These are phyloP conservation scores for Dyspetes luteomarginatus DNA, from an alignment of 2,888 invertebrate species.

Conservation along the genomic window DNA sequence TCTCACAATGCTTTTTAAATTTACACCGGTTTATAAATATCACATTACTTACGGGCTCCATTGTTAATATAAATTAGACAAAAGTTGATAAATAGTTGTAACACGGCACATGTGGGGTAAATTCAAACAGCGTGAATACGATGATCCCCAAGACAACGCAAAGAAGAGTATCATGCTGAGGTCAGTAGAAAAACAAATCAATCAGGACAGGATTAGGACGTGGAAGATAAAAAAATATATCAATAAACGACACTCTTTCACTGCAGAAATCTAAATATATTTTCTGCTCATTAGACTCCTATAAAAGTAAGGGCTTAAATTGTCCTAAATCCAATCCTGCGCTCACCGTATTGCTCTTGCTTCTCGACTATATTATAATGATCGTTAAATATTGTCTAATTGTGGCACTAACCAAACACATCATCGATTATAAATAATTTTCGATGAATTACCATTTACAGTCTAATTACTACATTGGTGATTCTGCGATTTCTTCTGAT, in stretches of 20 bases:
- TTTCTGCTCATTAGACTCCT: conserved; percentile 61
- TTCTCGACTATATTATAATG: conserved; percentile 55
- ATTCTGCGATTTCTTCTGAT: conserved; percentile 26
- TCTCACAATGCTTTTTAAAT: too few relatives aligned
- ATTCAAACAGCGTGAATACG: too few relatives aligned
- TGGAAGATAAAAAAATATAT: background rate
- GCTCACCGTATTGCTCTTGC: conserved; percentile 65
- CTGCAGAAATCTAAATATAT: conserved; percentile 64
- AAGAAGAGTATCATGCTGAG: too few relatives aligned
- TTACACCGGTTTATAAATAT: too few relatives aligned
- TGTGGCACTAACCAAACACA: conserved; percentile 57
- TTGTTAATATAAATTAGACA: too few relatives aligned
- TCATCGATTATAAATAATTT: conserved; percentile 49
- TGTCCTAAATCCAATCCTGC: conserved; percentile 61
- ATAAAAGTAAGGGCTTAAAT: conserved; percentile 65
- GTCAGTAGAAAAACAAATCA: too few relatives aligned
- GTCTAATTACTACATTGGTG: conserved; percentile 14
- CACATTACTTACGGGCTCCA: too few relatives aligned
- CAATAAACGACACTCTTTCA: conserved; percentile 22
- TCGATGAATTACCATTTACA: conserved; percentile 46
- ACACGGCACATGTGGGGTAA: too few relatives aligned
- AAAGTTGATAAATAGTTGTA: too few relatives aligned
- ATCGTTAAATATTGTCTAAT: conserved; percentile 65
- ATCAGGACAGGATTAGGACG: background rate
- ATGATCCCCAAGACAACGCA: too few relatives aligned